A percentile compares a stretch with the other conserved stretches of the same genome.
Conservation (phyloP, 1,140 invertebrate species). For the Orius insidiosus region DNA sequence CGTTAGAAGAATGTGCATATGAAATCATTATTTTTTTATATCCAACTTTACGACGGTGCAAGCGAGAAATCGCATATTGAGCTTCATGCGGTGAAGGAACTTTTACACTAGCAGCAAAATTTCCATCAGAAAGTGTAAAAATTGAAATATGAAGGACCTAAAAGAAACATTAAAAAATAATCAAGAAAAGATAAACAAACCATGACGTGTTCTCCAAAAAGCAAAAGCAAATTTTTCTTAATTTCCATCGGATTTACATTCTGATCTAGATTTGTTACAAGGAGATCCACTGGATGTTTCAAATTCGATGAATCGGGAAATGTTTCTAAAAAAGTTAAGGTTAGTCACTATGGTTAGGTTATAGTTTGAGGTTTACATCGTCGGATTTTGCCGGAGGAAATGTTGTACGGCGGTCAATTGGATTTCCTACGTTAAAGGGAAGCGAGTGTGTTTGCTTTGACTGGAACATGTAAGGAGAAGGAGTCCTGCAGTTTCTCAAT, state of each 20-base stretch:
- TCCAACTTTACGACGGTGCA: conserved; percentile 66
- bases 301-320: conserved; percentile 19
- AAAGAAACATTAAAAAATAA: conserved; percentile 19
- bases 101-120: conserved; percentile 44
- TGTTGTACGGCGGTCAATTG: background rate
- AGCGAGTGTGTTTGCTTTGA: background rate
- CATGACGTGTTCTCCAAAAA: conserved; percentile 51
- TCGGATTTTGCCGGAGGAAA: conserved; percentile 4
- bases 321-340: conserved; percentile 16
- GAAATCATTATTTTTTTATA: conserved; percentile 66
- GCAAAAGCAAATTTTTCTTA: conserved; percentile 41
- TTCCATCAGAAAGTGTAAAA: conserved; percentile 48
- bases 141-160: conserved; percentile 49
- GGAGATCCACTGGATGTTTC: conserved; percentile 39
- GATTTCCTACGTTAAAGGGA: background rate
- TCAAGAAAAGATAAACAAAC: conserved; percentile 26
- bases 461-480: conserved; percentile 11
- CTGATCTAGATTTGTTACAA: conserved; percentile 60
- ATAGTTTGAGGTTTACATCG: conserved; percentile 3
- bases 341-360: background rate
- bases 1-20: conserved; percentile 42
- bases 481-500: conserved; percentile 10
- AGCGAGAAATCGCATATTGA: conserved; percentile 63
- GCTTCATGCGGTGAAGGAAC: conserved; percentile 49
- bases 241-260: conserved; percentile 52